phyloP scores from a whole-genome alignment of 2,797 vertebrate species.

The Philypnodon macrostomus region DNA sequence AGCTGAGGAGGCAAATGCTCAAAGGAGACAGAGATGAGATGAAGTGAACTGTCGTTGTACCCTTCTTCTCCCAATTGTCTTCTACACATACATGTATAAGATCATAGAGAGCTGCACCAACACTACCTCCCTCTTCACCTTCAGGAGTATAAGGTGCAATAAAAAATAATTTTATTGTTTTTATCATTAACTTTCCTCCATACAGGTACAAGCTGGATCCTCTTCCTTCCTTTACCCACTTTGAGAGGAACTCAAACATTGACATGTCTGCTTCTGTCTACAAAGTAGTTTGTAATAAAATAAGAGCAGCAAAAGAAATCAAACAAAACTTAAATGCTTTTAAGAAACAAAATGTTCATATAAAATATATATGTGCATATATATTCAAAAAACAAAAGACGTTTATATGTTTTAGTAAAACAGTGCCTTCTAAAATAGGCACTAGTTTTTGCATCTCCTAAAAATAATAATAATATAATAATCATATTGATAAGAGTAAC shows the following conservation, averaged over 20 bases:
- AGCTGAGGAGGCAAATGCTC: slow-evolving; percentile 59
- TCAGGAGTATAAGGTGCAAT: slow-evolving; percentile 80
- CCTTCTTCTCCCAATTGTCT: too few relatives aligned
- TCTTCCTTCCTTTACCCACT: slow-evolving; percentile 69
- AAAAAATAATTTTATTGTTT: slow-evolving; percentile 56
- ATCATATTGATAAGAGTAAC: slow-evolving; percentile 70
- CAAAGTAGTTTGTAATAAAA: slow-evolving; percentile 68
- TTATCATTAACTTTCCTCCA: slow-evolving; percentile 63
- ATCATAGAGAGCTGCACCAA: too few relatives aligned
- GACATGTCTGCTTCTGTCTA: slow-evolving; percentile 76
- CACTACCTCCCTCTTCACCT: too few relatives aligned
- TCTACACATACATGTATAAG: slow-evolving; percentile 29
- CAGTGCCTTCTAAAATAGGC: slow-evolving; percentile 85
- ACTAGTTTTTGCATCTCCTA: slow-evolving; percentile 78
- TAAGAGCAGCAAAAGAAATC: slow-evolving; percentile 80
- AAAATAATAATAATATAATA: slow-evolving; percentile 65
- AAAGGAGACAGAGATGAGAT: too few relatives aligned
- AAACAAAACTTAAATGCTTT: slow-evolving; percentile 80
- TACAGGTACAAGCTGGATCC: slow-evolving; percentile 67
- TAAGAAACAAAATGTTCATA: slow-evolving; percentile 84
- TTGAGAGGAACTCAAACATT: slow-evolving; percentile 75
- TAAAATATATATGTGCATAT: slow-evolving; percentile 87
- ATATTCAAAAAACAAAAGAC: slow-evolving; percentile 84
- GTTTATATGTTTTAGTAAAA: slow-evolving; percentile 84
- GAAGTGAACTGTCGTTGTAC: too few relatives aligned